phyloP scores from a whole-genome alignment of 1,140 invertebrate genomes.

The Drosophila sp. region DNA sequence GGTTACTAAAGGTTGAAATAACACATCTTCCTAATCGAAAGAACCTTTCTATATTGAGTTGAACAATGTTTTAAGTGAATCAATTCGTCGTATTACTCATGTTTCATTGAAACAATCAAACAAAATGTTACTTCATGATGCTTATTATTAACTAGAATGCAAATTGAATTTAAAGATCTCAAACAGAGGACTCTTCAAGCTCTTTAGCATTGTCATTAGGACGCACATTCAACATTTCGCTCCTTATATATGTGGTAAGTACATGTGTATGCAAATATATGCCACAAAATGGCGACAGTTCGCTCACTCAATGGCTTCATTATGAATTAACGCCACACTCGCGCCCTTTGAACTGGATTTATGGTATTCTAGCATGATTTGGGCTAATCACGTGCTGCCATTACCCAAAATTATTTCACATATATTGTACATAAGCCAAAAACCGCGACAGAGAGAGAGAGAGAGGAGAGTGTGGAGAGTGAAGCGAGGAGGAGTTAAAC shows the following conservation, averaged over 20 bases:
- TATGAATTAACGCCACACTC: conserved; percentile 25
- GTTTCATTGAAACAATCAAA: no score
- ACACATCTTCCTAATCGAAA: no score
- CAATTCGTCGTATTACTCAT: no score
- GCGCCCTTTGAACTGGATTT: conserved; percentile 50
- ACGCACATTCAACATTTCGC: background rate
- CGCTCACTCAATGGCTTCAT: conserved; percentile 41
- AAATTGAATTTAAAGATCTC: background rate
- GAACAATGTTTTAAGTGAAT: no score
- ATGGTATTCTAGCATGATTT: conserved; percentile 74
- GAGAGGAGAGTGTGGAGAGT: background rate
- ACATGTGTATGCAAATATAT: conserved; percentile 11
- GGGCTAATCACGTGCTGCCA: conserved; percentile 69
- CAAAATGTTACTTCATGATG: no score
- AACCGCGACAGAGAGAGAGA: conserved; percentile 5
- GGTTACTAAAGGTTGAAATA: background rate
- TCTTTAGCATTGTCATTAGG: background rate
- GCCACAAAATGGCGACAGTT: conserved; percentile 31
- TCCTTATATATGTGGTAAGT: conserved; percentile 1
- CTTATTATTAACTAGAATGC: background rate
- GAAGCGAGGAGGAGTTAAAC: background rate
- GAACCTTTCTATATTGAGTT: no score
- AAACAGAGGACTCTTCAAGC: background rate
- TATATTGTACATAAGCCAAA: conserved; percentile 27
- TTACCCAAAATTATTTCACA: conserved; percentile 55